These are phyloP conservation scores for Montipora foliosa DNA, from an alignment of 64 coral and sea anemone species.

Conservation along the genomic window DNA sequence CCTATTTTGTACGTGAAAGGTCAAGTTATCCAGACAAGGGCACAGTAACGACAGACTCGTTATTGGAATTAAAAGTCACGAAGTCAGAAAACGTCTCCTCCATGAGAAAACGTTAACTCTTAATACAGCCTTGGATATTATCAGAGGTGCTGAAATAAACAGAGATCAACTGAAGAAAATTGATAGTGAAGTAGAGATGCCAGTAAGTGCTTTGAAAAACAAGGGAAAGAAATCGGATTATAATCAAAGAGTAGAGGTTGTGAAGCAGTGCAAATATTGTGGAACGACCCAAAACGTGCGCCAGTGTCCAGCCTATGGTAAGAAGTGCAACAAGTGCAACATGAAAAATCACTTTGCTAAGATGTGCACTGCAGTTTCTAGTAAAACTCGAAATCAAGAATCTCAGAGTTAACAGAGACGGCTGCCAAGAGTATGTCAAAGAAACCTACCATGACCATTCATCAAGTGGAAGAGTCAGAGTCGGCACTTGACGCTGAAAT, in stretches of 20 bases:
- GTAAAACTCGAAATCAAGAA: background rate
- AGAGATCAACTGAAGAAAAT: background rate
- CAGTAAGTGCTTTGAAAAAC: background rate
- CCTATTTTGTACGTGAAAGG: too few species aligned
- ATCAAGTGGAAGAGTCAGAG: background rate
- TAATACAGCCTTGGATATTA: background rate
- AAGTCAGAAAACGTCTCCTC: background rate
- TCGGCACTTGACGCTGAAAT: background rate
- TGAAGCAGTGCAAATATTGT: constrained; percentile 4
- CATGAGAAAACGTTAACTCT: background rate
- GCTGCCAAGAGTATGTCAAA: background rate
- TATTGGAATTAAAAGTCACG: background rate
- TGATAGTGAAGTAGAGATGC: background rate
- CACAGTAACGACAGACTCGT: background rate
- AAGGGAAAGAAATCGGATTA: background rate
- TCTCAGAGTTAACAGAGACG: background rate
- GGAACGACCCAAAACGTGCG: background rate
- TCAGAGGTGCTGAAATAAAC: background rate
- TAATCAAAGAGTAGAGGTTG: background rate
- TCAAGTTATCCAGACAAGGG: too few species aligned
- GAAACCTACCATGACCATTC: background rate
- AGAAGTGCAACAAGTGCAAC: background rate
- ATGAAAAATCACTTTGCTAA: background rate
- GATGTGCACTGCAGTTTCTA: background rate
- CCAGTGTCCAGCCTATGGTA: background rate